Base-by-base conservation (phyloP, 1,140 invertebrate species). In the Saccostrea cuccullata region DNA sequence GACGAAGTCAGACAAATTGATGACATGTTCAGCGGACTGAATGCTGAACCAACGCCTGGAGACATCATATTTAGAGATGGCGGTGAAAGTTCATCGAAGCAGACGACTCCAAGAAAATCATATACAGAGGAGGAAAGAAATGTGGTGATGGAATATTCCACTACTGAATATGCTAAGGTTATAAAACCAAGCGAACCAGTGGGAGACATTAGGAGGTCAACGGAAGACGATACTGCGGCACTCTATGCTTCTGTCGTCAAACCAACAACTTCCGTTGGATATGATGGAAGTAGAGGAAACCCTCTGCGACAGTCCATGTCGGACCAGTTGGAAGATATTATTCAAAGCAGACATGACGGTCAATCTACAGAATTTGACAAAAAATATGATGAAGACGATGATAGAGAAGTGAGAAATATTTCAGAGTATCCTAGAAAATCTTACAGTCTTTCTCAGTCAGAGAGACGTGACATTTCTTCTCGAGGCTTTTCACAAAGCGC, bases 321-420 rank as follows among this genome's bases (percentile, higher is more conserved):
- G 4, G 82, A 83, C 55, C 82, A 60, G 55, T 13, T 89, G 55
- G 73, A 84, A 56, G 56, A 86, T 23, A 89, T 89, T 58, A 77
- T 89, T n/a, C 84, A 89, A 36, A 86, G 26, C 70, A 64, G 88
- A 70, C 77, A 84, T 70, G 60, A 40, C 11, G 60, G 26, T 13
- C 82, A 83, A 56, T n/a, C 40, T 23, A 85, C 85, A 47, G 88
- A 89, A 30, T 82, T 86, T 84, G 88, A 89, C 20, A 73, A 47
- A 73, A 20, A 67, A 55, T 26, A 84, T 36, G 11, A 47, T 56
- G 85, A 86, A 23, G 70, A 77, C 1, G 70, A 77, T 15, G 70
- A 77, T 13, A 77, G 11, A 30, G 70, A 77, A 30, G 26, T 77
- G 8, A 77, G 12, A 77, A 36, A 77, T 30, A 77, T 36, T 55